Evolutionary conservation across 2,797 vertebrate species (phyloP).

Genomic region (Microctenopoma steveboyesi): DNA sequence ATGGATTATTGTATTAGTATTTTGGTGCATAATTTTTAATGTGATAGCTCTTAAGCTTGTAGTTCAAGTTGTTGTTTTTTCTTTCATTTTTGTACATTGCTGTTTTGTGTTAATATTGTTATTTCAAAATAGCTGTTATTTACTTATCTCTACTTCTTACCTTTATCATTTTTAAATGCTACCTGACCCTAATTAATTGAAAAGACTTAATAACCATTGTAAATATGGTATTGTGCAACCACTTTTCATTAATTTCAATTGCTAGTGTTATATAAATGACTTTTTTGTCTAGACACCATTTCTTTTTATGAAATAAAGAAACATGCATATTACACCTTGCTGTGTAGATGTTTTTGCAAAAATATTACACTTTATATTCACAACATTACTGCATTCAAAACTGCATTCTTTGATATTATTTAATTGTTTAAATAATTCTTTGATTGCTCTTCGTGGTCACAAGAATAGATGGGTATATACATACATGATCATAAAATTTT

Average conservation of each 20-base stretch:
- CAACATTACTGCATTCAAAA: too few species aligned
- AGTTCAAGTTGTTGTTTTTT: conserved; percentile 81
- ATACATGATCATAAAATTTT: too few species aligned
- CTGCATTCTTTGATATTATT: neutral
- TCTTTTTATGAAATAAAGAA: conserved; percentile 99
- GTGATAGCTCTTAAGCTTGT: conserved; percentile 97
- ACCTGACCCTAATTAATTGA: conserved; percentile 94
- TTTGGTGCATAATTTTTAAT: conserved; percentile 98
- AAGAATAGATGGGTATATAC: too few species aligned
- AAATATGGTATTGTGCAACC: conserved; percentile 98
- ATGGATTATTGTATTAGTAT: conserved; percentile 98
- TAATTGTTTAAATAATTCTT: neutral
- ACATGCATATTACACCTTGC: conserved; percentile 86
- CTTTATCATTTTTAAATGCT: conserved; percentile 89
- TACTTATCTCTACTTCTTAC: conserved; percentile 98
- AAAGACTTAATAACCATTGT: conserved; percentile 95
- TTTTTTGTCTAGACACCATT: conserved; percentile 99
- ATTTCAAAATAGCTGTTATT: conserved; percentile 96
- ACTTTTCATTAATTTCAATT: conserved; percentile 97
- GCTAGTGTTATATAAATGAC: conserved; percentile 96
- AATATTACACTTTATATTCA: neutral
- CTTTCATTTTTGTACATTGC: conserved; percentile 91
- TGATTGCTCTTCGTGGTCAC: too few species aligned
- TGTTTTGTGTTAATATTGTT: conserved; percentile 99
- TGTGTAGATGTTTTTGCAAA: conserved; percentile 23